Conservation (phyloP, 35 echinoderm and acorn worm genomes). For the Stichopus chloronotus region DNA sequence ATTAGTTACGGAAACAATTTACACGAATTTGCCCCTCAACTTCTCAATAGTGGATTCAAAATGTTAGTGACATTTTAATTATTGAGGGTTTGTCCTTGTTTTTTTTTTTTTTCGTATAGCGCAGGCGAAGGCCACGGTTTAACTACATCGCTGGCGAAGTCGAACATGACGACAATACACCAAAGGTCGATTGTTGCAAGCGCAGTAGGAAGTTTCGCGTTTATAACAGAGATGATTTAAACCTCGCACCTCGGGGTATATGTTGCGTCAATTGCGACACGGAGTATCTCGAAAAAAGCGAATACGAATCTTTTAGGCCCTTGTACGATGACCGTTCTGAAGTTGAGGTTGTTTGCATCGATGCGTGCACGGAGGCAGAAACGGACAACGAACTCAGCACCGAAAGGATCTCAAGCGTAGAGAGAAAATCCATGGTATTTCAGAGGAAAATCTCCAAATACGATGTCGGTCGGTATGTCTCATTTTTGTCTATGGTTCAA, state of each 20-base stretch:
- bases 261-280: slow-evolving; percentile 12
- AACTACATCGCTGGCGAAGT: slow-evolving; percentile 13
- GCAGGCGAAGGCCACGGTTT: neutral
- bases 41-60: too few relatives aligned
- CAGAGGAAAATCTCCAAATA: slow-evolving; percentile 4
- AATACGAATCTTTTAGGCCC: neutral
- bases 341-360: neutral
- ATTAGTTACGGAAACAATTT: too few relatives aligned
- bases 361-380: neutral
- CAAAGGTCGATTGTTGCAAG: neutral
- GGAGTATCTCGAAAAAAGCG: slow-evolving; percentile 1
- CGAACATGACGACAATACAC: neutral
- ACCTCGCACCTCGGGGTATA: neutral
- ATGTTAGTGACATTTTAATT: too few relatives aligned
- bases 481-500: slow-evolving; percentile 12
- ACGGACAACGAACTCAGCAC: neutral
- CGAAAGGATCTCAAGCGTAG: neutral
- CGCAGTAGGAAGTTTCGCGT: neutral
- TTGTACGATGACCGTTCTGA: neutral
- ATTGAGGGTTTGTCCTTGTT: too few relatives aligned
- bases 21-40: too few relatives aligned
- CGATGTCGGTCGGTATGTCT: neutral
- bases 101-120: too few relatives aligned
- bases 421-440: neutral
- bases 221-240: neutral